These are phyloP conservation scores for Cottus gobio DNA, from an alignment of 2,113 vertebrate genomes.

Conservation along the genomic window DNA sequence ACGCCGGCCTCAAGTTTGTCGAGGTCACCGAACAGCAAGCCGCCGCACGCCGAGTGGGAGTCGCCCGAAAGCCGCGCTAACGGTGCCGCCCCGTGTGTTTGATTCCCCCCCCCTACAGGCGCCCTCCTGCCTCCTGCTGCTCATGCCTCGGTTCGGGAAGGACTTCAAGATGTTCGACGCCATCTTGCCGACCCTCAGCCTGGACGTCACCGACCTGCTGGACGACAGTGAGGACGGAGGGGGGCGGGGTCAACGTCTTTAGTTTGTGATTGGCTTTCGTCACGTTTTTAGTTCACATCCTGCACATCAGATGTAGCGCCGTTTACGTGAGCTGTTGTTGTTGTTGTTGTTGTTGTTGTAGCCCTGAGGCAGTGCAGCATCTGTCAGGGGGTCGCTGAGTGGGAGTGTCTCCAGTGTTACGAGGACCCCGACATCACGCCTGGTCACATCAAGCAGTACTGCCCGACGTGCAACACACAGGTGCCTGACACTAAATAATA, in stretches of 20 bases:
- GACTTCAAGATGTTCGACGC: slow-evolving; percentile 89
- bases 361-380: slow-evolving; percentile 86
- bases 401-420: slow-evolving; percentile 87
- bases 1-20: slow-evolving; percentile 85
- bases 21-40: slow-evolving; percentile 74
- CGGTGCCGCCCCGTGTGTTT: background rate
- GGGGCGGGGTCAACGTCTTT: background rate
- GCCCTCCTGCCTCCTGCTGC: slow-evolving; percentile 87
- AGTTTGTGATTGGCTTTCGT: background rate
- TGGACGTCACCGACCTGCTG: slow-evolving; percentile 87
- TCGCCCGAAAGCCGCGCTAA: background rate
- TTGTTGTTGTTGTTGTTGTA: slow-evolving; percentile 36
- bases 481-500: slow-evolving; percentile 53
- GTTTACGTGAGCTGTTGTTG: background rate
- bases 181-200: slow-evolving; percentile 82
- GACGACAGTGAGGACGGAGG: slow-evolving; percentile 83
- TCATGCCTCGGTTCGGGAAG: slow-evolving; percentile 89
- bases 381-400: slow-evolving; percentile 84
- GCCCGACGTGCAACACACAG: slow-evolving; percentile 85
- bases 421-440: slow-evolving; percentile 83
- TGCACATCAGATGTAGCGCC: background rate
- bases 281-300: background rate
- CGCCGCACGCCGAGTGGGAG: too few species aligned
- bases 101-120: slow-evolving; percentile 70
- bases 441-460: slow-evolving; percentile 85